A percentile compares a stretch with the other conserved stretches of the same genome.
Conservation (phyloP, 2,888 invertebrate genomes). For the Heliconius ismenius region DNA sequence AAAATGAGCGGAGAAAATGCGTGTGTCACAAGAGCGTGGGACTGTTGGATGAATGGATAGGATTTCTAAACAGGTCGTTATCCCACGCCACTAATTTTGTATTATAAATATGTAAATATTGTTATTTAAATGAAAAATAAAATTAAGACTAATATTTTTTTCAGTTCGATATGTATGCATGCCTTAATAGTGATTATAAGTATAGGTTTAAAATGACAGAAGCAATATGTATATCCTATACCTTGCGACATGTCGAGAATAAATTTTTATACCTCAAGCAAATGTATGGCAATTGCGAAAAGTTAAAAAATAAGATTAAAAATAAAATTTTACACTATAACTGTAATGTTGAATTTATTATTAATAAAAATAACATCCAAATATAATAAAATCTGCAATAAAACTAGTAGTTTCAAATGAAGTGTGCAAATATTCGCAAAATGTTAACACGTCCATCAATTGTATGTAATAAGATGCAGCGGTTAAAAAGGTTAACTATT, state of each 20-base stretch:
- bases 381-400: too few species aligned
- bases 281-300: too few species aligned
- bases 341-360: too few species aligned
- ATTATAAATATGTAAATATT: not conserved
- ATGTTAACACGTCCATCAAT: not conserved
- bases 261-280: too few species aligned
- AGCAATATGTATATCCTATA: too few species aligned
- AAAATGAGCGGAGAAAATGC: constrained; percentile 52
- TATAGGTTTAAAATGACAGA: too few species aligned
- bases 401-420: not conserved
- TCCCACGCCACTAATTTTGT: constrained; percentile 48
- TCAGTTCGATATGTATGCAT: too few species aligned
- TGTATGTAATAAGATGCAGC: not conserved
- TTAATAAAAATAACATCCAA: too few species aligned
- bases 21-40: constrained; percentile 51
- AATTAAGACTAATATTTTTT: not conserved
- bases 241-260: too few species aligned
- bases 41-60: constrained; percentile 46
- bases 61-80: constrained; percentile 49
- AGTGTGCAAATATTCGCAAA: not conserved
- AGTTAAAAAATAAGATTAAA: too few species aligned
- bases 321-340: too few species aligned
- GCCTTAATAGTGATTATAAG: too few species aligned
- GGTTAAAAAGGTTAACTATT: not conserved
- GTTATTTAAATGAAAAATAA: not conserved